Evolutionary conservation across 1,140 invertebrate species (phyloP), one percentile per base, ranked within the genome.

Genomic region (Aphis gossypii): DNA sequence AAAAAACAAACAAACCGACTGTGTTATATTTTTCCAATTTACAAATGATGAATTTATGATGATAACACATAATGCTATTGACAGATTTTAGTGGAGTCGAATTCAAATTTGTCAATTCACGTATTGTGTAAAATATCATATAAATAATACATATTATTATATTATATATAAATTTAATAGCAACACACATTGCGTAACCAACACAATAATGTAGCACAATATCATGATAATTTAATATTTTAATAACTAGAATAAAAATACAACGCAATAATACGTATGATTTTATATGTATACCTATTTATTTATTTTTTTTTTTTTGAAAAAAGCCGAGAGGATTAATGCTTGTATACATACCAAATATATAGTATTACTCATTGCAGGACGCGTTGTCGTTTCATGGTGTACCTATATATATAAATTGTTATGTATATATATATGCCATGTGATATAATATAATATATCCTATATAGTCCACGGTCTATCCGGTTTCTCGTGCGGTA

Each of bases 401-500:
- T 60, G 30, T 68, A 76, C 60, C n/a, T n/a, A 68, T 14, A 68
- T 14, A 68, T 30, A 84, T 84, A 84, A 14, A 14, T 51, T 51
- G 3, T 51, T 18, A 44, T 83, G 8, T 23, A 25, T 2, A 21
- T 82, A 38, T 56, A 60, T 68, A n/a, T 76, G n/a, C n/a, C 4
- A 83, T 38, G 38, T 87, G 86, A 87, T 48, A 87, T 87, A 87
- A 87, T 46, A 87, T 35, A 23, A 60, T 46, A 23, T 38, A 87
- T 48, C 86, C 46, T 48, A 87, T 87, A 44, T 41, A 21, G 86
- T n/a, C 48, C 87, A 54, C 48, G 87, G 48, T 89, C 35, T 54
- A 89, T 89, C 87, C 87, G 48, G 84, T 89, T 54, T 89, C 3
- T 89, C 8, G 48, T 89, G 41, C 21, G n/a, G 46, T 89, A 25